Evolutionary conservation across 2,113 vertebrate genomes (phyloP).

Genomic region (Ranitomeya variabilis): DNA sequence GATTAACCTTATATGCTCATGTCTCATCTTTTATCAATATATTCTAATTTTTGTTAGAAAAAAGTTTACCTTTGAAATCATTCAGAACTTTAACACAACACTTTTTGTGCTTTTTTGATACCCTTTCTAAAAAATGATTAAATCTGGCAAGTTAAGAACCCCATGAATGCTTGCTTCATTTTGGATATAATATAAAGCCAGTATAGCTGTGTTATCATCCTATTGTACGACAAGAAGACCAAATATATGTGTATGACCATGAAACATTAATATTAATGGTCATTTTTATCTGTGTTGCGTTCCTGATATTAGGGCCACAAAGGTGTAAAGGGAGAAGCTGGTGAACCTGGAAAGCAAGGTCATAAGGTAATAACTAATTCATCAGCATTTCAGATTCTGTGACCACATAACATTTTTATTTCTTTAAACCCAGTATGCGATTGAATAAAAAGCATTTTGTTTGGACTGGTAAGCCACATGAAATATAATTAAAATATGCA

Average conservation of each 20-base stretch:
- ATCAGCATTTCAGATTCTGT: neutral
- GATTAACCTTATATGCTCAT: no score
- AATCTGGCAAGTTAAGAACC: no score
- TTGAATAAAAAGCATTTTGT: neutral
- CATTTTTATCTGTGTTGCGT: neutral
- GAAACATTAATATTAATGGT: no score
- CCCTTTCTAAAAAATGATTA: no score
- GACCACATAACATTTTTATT: neutral
- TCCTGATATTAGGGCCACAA: slow-evolving; percentile 86
- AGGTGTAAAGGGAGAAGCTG: slow-evolving; percentile 89
- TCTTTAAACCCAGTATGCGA: neutral
- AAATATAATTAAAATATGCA: neutral
- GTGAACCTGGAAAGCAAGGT: slow-evolving; percentile 96
- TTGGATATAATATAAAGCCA: no score
- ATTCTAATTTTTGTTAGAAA: neutral
- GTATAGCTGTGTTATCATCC: no score
- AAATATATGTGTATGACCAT: no score
- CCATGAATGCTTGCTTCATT: no score
- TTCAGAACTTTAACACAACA: neutral
- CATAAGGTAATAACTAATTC: slow-evolving; percentile 84
- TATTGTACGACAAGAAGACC: no score
- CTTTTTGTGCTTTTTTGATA: no score
- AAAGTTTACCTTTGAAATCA: neutral
- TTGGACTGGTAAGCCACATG: neutral
- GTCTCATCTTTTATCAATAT: neutral